Base-by-base conservation (phyloP, 2,888 invertebrate genomes). In the Hemistola chrysoprasaria region DNA sequence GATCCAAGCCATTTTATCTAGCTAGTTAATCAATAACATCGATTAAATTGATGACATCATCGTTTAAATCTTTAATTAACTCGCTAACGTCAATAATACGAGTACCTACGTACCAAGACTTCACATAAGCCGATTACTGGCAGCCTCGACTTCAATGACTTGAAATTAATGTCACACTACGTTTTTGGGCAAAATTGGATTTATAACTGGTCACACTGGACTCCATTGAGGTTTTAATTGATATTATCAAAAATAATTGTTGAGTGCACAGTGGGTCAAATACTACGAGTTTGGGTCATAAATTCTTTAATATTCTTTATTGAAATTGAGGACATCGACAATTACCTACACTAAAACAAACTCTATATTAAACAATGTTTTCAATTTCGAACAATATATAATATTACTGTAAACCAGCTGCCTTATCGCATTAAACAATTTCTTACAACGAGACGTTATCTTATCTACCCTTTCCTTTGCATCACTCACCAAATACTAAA, bases 111-210 rank as follows among this genome's bases (percentile, higher is more conserved):
- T 16, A 35, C 41, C 39, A 37, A 35, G 46, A 53, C 50, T 53
- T 53, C 50, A 48, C 28, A 48, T 42, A 50, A 42, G 48, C 50
- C 53, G 50, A 38, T 44, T 44, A 48, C 38, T 45, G 27, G 41
- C 43, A 33, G 25, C 53, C 53, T 53, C 42, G 50, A 23, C 34
- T 39, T 10, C 39, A 41, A 37, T 42, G 39, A 37, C 22, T 46
- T 34, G 41, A 46, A 53, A 40, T 44, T 48, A 47, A 47, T 39
- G 41, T 42, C 33, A 34, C 40, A 40, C 36, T 39, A 44, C 44
- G 33, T 46, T 47, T 26, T 39, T 47, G 37, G 37, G 46, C 10
- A 30, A 22, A 33, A 22, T 16, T 26, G 27, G 20, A 16, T 22
- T 23, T 33, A 23, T 23, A 22, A 36, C 39, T 39, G 35, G 44